These are phyloP conservation scores for Xiphophorus couchianus DNA, from an alignment of 2,113 vertebrate genomes.

Conservation along the genomic window DNA sequence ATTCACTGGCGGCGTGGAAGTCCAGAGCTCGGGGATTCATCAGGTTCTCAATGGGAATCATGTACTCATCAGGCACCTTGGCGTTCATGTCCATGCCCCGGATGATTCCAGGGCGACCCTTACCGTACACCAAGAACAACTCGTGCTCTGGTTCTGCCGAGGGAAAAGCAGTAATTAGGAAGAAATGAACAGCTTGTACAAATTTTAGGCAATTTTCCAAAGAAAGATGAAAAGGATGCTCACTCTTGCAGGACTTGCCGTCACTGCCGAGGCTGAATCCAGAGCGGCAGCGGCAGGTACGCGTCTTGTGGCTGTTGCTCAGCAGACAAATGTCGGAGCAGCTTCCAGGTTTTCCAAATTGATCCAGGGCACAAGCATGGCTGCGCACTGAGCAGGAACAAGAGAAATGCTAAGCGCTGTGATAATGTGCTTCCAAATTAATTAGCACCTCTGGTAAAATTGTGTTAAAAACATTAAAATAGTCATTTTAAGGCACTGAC, in stretches of 20 bases:
- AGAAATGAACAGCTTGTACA: not conserved
- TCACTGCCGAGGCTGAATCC: conserved; percentile 96
- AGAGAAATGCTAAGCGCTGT: conserved; percentile 4
- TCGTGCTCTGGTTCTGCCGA: conserved; percentile 92
- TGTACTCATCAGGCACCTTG: conserved; percentile 94
- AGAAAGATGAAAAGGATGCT: conserved; percentile 29
- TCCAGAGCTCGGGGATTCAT: conserved; percentile 96
- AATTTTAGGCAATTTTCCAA: not conserved
- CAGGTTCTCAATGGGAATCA: conserved; percentile 98
- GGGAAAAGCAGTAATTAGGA: not conserved
- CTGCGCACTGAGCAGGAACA: conserved; percentile 84
- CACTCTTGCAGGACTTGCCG: conserved; percentile 97
- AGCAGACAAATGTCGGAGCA: conserved; percentile 97
- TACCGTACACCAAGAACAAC: conserved; percentile 94
- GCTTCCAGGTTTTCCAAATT: conserved; percentile 90
- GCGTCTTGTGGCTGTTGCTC: conserved; percentile 93
- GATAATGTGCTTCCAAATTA: not conserved
- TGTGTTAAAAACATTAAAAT: not conserved
- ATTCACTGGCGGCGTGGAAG: conserved; percentile 91
- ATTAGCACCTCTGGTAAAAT: not conserved
- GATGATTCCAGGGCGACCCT: conserved; percentile 95
- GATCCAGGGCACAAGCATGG: conserved; percentile 91
- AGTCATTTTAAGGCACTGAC: not conserved
- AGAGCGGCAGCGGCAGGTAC: conserved; percentile 93
- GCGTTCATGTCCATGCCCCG: conserved; percentile 96